A percentile compares a stretch with the other conserved stretches of the same genome.
phyloP scores from a whole-genome alignment of 2,888 invertebrate species.

The Campopleginae sp. region DNA sequence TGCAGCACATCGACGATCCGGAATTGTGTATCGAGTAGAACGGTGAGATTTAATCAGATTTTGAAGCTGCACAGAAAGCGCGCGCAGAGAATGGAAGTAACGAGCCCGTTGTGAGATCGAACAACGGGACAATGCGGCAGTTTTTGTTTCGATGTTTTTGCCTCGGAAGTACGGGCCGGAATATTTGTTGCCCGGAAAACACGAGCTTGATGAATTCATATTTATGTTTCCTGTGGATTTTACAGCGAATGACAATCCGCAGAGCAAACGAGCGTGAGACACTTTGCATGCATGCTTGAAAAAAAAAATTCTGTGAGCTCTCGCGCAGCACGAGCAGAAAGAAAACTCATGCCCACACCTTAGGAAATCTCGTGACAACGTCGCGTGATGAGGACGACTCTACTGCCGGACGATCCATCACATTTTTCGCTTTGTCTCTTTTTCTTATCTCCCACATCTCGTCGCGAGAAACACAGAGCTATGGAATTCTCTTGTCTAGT shows the following conservation, averaged over 20 bases:
- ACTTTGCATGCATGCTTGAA: conserved; percentile 46
- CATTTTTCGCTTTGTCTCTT: conserved; percentile 38
- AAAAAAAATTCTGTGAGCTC: conserved; percentile 20
- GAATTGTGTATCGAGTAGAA: conserved; percentile 58
- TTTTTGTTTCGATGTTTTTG: conserved; percentile 2
- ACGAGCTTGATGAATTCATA: conserved; percentile 24
- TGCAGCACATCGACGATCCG: conserved; percentile 1
- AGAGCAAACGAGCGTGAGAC: background rate
- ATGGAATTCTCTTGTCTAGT: conserved; percentile 59
- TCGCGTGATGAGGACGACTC: conserved; percentile 55
- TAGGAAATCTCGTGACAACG: conserved; percentile 60
- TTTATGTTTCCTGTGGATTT: background rate
- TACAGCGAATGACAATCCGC: background rate
- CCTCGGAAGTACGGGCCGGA: conserved; percentile 15
- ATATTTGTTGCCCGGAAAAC: conserved; percentile 46
- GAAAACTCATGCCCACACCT: conserved; percentile 33
- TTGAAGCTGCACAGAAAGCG: conserved; percentile 40
- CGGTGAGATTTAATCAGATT: conserved; percentile 64
- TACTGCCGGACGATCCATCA: conserved; percentile 35
- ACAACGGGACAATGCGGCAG: conserved; percentile 7
- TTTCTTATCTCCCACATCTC: conserved; percentile 40
- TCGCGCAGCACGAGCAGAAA: conserved; percentile 50
- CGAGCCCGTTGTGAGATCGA: conserved; percentile 43
- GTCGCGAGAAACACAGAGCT: conserved; percentile 47
- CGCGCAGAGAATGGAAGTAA: conserved; percentile 49